Base-by-base conservation (phyloP, 2,113 vertebrate species). In the Aegypius monachus region DNA sequence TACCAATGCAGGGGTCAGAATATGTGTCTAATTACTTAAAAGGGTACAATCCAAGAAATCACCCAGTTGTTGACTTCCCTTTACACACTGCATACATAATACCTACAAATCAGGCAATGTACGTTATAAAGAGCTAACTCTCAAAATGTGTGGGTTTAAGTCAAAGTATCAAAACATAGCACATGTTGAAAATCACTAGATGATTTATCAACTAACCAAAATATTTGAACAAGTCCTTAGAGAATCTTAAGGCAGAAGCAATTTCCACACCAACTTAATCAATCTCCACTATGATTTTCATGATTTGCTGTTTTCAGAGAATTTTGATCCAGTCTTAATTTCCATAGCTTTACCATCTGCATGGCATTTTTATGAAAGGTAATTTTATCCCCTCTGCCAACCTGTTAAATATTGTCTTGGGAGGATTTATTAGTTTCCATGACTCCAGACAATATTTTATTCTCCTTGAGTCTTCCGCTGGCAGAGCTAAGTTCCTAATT, bases 351-450 rank as follows among this genome's bases (percentile, higher is more conserved):
- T 88, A 94, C 91, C 94, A 92, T 95, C 86, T 96, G 86, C 75
- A 89, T 22, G 25, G 27, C 17, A 90, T 88, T 97, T 97, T 95
- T 97, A 93, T 83, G 73, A 97, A 97, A 82, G 66, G 88, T 84
- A 95, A 97, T 97, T 97, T 97, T 97, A 97, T 93, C 36, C 84
- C 52, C 68, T 97, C 81, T 94, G 67, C 85, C 88, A 97, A 96
- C 71, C 93, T 96, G 91, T 92, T 97, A 96, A 97, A 86, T 95
- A 85, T 79, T 94, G 47, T 96, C 90, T 94, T 58, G 93, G 88
- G 93, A 89, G 42, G 47, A 97, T 93, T 97, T 97, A 96, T 97
- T 96, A 95, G 89, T 96, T 96, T 97, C 90, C 90, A 94, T 95
- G 72, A 91, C 83, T 95, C 80, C 95, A 96, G 90, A 94, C 45